phyloP scores from a whole-genome alignment of 1,140 invertebrate genomes.

The Berghia stephanieae region DNA sequence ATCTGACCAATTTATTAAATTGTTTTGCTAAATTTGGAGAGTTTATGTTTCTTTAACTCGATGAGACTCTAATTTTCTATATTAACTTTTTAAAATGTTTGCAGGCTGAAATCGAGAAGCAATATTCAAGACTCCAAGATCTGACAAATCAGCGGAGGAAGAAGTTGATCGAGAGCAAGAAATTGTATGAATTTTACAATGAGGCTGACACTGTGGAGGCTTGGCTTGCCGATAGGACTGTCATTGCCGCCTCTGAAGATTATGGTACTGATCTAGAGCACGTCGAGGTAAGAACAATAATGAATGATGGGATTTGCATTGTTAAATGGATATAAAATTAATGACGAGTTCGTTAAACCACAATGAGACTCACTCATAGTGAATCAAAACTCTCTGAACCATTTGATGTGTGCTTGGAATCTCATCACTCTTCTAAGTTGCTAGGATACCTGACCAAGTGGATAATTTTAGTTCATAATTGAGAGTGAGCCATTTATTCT shows the following conservation, averaged over 20 bases:
- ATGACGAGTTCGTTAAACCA: too few species aligned
- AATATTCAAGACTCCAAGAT: conserved; percentile 61
- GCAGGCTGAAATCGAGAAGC: conserved; percentile 54
- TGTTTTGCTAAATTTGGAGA: too few species aligned
- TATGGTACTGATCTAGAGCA: conserved; percentile 95
- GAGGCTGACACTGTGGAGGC: conserved; percentile 98
- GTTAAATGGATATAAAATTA: conserved; percentile 95
- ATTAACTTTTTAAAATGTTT: conserved; percentile 1
- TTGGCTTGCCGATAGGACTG: conserved; percentile 98
- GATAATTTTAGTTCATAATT: too few species aligned
- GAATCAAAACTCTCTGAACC: too few species aligned
- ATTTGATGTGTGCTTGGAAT: too few species aligned
- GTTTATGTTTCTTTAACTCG: too few species aligned
- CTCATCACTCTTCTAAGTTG: not conserved
- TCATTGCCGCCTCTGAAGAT: conserved; percentile 95
- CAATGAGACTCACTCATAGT: too few species aligned
- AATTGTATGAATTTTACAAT: conserved; percentile 97
- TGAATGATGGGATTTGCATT: conserved; percentile 75
- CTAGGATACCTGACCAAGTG: not conserved
- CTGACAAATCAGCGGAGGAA: conserved; percentile 78
- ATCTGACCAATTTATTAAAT: too few species aligned
- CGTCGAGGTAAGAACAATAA: conserved; percentile 92
- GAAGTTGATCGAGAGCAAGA: conserved; percentile 94
- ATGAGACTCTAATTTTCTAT: too few species aligned
- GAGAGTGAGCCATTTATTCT: too few species aligned